Evolutionary conservation across 2,888 invertebrate species (phyloP), one percentile per base, ranked within the genome.

Genomic region (Leucophenga montana): DNA sequence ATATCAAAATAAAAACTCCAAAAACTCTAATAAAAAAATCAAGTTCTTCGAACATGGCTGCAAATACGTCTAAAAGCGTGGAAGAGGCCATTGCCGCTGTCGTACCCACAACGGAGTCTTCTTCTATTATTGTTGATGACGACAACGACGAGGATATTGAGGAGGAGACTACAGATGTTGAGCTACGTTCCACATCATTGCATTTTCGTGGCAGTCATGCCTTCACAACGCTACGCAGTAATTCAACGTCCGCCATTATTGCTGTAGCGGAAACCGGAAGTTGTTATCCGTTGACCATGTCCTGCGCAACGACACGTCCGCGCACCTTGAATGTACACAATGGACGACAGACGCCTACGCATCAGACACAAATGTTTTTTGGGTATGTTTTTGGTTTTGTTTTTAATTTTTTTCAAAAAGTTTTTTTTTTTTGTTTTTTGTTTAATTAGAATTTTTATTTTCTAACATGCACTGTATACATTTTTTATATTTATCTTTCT

Each of bases 261-360:
- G 75, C 75, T 18, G 48, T 85, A 66, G 75, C 75, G 3, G 81
- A 77, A 18, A 76, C 68, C 8, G 74, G 72, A n/a, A 62, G 27
- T 48, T 57, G 22, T 31, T 61, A 22, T 61, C 16, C 33, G 13
- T 6, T 20, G 16, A 20, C 8, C 8, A 46, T 48, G 62, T 65
- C 82, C 69, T 75, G 75, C 70, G 74, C 85, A 62, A 61, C 80
- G 4, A 73, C 78, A 67, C 80, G 88, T 22, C 88, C 88, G 56
- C 88, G 88, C 77, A 88, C 88, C 14, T 80, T 88, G 65, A 87
- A 88, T 78, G 88, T 88, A 62, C 84, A 85, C 71, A 82, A 87
- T 79, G 76, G 80, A 71, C 85, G 81, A 70, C 86, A 88, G 79
- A 85, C 86, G 77, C 87, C 87, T 74, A 79, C 84, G 70, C 85